Evolutionary conservation across 2,888 invertebrate genomes (phyloP).

Genomic region (Brachyptera risi): DNA sequence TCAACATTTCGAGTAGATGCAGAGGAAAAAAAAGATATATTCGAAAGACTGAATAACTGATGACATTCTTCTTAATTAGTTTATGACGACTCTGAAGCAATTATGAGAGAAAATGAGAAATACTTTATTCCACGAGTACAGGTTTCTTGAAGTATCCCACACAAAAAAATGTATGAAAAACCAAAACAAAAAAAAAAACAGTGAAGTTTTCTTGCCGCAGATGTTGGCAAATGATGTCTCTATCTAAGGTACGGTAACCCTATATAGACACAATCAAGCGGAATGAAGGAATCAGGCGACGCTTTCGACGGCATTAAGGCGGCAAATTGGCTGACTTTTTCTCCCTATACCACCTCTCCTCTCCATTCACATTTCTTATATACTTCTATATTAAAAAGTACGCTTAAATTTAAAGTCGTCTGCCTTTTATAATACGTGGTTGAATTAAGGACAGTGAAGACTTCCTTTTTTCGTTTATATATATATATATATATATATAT

Average conservation of each 20-base stretch:
- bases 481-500: not conserved
- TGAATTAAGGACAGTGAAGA: constrained; percentile 6
- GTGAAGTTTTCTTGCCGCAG: too few relatives aligned
- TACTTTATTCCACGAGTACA: too few relatives aligned
- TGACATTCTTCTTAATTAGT: too few relatives aligned
- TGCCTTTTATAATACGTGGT: not conserved
- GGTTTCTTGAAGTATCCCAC: too few relatives aligned
- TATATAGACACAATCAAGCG: not conserved
- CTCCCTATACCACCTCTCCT: not conserved
- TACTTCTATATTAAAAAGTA: not conserved
- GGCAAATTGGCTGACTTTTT: not conserved
- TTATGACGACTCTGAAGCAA: too few relatives aligned
- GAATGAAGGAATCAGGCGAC: not conserved
- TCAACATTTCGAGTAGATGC: too few relatives aligned
- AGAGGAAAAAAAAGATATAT: too few relatives aligned
- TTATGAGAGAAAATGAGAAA: too few relatives aligned
- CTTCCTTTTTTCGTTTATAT: constrained; percentile 2
- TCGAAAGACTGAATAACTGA: too few relatives aligned
- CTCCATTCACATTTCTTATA: not conserved
- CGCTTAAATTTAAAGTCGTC: not conserved
- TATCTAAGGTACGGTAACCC: not conserved
- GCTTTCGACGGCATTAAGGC: not conserved
- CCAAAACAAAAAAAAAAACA: too few relatives aligned
- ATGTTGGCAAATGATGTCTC: not conserved
- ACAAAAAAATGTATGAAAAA: too few relatives aligned